These are phyloP conservation scores for Drosophila takahashii DNA, from an alignment of 1,140 invertebrate genomes.

Conservation along the genomic window DNA sequence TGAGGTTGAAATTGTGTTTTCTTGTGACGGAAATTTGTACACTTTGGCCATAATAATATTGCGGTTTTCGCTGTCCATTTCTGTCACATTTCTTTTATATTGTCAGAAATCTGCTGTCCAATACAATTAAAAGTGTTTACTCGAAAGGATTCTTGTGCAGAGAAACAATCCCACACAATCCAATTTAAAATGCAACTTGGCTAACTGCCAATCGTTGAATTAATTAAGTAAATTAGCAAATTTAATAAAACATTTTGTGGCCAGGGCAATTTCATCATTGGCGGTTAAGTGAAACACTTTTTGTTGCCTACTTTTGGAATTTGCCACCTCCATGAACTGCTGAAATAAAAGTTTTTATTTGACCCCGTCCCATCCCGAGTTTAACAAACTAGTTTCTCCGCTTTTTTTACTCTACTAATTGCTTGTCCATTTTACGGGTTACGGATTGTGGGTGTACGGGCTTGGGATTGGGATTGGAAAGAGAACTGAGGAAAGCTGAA, in stretches of 20 bases:
- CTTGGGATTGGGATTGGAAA: background rate
- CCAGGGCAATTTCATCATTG: constrained; percentile 3
- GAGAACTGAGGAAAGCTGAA: background rate
- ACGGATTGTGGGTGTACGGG: constrained; percentile 6
- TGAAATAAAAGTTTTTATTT: constrained; percentile 35
- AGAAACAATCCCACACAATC: background rate
- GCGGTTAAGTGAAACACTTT: constrained; percentile 21
- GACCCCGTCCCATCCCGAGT: constrained; percentile 1
- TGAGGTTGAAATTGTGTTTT: constrained; percentile 22
- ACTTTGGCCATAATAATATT: constrained; percentile 36
- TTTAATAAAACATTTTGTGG: constrained; percentile 15
- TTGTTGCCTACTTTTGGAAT: constrained; percentile 22
- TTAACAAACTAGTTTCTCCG: constrained; percentile 29
- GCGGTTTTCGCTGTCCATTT: background rate
- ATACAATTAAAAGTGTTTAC: background rate
- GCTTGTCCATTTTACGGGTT: constrained; percentile 38
- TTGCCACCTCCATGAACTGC: constrained; percentile 7
- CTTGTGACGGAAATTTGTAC: constrained; percentile 15
- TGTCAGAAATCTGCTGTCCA: background rate
- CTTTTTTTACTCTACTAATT: constrained; percentile 29
- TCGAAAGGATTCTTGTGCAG: background rate
- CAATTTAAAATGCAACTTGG: constrained; percentile 7
- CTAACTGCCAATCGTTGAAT: background rate
- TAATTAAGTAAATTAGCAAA: constrained; percentile 30
- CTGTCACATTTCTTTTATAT: background rate